A percentile compares a stretch with the other conserved stretches of the same genome.
phyloP scores from a whole-genome alignment of 2,113 vertebrate species.

The Oryzias celebensis region DNA sequence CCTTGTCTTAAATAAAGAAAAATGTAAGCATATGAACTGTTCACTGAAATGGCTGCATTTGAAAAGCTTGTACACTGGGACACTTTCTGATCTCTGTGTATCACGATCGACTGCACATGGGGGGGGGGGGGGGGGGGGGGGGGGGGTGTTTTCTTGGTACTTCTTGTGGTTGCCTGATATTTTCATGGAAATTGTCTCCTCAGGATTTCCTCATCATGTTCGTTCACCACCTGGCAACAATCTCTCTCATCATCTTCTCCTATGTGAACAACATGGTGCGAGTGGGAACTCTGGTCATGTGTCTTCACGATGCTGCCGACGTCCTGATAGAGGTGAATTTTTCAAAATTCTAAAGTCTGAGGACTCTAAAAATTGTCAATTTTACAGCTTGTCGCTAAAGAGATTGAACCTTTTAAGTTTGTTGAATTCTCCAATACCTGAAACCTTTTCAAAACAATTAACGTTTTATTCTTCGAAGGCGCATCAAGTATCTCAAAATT shows the following conservation, averaged over 20 bases:
- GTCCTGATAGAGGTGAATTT: constrained; percentile 88
- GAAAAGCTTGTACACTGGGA: neutral
- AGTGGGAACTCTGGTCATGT: constrained; percentile 89
- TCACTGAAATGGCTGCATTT: neutral
- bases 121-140: constrained; percentile 15
- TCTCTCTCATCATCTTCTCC: constrained; percentile 89
- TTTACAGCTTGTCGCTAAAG: too few species aligned
- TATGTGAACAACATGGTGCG: constrained; percentile 96
- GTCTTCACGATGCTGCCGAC: constrained; percentile 90
- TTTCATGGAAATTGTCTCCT: constrained; percentile 45
- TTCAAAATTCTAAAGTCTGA: too few species aligned
- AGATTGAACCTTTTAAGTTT: too few species aligned
- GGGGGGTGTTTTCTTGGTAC: constrained; percentile 5
- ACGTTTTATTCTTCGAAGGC: too few species aligned
- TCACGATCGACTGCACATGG: constrained; percentile 4
- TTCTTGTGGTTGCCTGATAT: constrained; percentile 26
- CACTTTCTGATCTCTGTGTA: constrained; percentile 2
- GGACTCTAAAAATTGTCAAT: too few species aligned
- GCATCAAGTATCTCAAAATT: too few species aligned
- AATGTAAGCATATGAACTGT: neutral
- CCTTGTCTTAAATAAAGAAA: neutral
- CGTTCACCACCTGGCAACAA: constrained; percentile 87
- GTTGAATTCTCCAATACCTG: too few species aligned
- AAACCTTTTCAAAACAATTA: too few species aligned
- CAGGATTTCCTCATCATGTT: constrained; percentile 97